Conservation (phyloP, 2,113 vertebrate species). For the Nestor notabilis region DNA sequence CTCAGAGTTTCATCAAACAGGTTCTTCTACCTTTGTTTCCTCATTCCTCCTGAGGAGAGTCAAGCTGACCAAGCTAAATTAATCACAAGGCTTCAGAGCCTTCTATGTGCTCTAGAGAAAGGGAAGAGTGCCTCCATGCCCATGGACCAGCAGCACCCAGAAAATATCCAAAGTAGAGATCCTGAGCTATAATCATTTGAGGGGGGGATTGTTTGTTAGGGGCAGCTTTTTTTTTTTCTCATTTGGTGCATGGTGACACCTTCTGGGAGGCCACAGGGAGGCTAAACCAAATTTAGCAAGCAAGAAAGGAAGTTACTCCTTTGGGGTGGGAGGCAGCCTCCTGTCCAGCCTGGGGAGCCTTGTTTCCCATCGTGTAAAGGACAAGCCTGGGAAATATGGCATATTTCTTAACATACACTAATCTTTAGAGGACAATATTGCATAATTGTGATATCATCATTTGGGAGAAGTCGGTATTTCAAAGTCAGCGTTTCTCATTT, state of each 20-base stretch:
- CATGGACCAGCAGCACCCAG: neutral
- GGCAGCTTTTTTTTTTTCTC: neutral
- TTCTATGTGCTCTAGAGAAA: neutral
- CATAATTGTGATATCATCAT: neutral
- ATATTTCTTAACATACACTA: neutral
- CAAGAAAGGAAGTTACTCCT: neutral
- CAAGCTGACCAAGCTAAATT: constrained; percentile 30
- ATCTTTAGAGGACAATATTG: neutral
- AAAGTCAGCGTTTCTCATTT: neutral
- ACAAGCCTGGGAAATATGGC: neutral
- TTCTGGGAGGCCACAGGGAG: neutral
- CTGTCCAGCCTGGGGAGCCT: neutral
- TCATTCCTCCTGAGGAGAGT: constrained; percentile 46
- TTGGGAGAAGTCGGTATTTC: neutral
- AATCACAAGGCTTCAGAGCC: neutral
- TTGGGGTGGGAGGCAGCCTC: neutral
- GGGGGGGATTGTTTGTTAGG: neutral
- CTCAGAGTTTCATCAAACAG: constrained; percentile 48
- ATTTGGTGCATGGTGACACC: neutral
- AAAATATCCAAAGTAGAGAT: neutral
- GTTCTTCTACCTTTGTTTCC: constrained; percentile 64
- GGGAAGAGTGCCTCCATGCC: neutral
- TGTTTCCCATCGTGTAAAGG: neutral
- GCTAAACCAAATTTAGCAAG: neutral
- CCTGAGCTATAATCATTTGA: neutral